Conservation (phyloP, 2,113 vertebrate genomes). For the Ornithorhynchus anatinus region DNA sequence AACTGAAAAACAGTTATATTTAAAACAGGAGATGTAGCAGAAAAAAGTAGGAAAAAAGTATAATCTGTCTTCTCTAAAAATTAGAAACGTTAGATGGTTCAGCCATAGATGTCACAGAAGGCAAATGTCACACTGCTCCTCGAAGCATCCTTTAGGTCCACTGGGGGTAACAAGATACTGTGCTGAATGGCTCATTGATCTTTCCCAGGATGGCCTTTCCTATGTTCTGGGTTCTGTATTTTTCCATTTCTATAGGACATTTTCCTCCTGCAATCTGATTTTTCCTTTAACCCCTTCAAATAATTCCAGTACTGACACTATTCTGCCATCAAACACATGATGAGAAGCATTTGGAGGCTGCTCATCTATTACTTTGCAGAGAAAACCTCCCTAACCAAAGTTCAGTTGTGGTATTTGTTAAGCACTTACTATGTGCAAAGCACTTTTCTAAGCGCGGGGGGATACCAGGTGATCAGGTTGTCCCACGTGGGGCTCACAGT, state of each 20-base stretch:
- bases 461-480: background rate
- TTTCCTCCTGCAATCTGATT: slow-evolving; percentile 19
- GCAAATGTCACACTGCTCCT: no score
- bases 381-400: no score
- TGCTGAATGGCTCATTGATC: no score
- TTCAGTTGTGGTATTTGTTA: no score
- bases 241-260: slow-evolving; percentile 20
- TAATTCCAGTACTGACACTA: background rate
- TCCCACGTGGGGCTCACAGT: background rate
- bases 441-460: no score
- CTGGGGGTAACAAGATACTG: no score
- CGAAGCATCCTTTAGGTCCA: no score
- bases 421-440: no score
- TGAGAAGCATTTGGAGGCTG: background rate
- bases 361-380: no score
- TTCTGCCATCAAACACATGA: no score
- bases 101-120: no score
- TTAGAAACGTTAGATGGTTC: no score
- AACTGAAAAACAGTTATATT: background rate
- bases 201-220: background rate
- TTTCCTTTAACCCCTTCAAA: slow-evolving; percentile 20
- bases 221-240: background rate
- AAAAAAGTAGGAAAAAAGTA: background rate
- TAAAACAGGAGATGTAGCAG: background rate
- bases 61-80: background rate